A percentile compares a stretch with the other conserved stretches of the same genome.
Conservation (phyloP, 2,113 vertebrate genomes). For the Brachionichthys hirsutus region DNA sequence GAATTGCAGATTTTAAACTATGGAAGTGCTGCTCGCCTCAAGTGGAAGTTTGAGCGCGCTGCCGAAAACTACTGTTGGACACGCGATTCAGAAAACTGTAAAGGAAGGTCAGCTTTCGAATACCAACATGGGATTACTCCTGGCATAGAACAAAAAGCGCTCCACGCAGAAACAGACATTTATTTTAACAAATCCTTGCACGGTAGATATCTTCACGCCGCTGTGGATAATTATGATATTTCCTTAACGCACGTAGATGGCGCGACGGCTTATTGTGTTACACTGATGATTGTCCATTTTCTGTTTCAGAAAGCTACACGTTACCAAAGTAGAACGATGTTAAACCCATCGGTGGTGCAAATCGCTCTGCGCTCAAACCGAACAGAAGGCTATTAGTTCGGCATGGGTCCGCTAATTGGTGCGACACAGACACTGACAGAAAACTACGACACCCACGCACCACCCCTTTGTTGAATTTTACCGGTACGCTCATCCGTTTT, state of each 20-base stretch:
- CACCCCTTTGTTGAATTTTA: conserved; percentile 4
- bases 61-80: too few relatives aligned
- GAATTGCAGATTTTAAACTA: too few relatives aligned
- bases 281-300: conserved; percentile 53
- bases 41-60: too few relatives aligned
- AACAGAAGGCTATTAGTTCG: conserved; percentile 13
- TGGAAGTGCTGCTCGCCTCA: too few relatives aligned
- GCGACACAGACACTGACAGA: conserved; percentile 2
- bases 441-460: conserved; percentile 31
- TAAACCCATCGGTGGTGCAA: conserved; percentile 12
- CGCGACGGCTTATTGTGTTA: background rate
- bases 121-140: too few relatives aligned
- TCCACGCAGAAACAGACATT: too few relatives aligned
- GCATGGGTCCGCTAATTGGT: conserved; percentile 26
- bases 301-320: conserved; percentile 6
- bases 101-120: too few relatives aligned
- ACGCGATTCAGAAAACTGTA: too few relatives aligned
- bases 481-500: background rate
- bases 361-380: conserved; percentile 10
- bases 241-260: conserved; percentile 5
- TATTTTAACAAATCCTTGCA: too few relatives aligned
- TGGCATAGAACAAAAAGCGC: too few relatives aligned
- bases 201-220: too few relatives aligned
- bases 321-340: conserved; percentile 8
- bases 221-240: background rate